Evolutionary conservation across 2,888 invertebrate genomes (phyloP).

Genomic region (Brenthis daphne): DNA sequence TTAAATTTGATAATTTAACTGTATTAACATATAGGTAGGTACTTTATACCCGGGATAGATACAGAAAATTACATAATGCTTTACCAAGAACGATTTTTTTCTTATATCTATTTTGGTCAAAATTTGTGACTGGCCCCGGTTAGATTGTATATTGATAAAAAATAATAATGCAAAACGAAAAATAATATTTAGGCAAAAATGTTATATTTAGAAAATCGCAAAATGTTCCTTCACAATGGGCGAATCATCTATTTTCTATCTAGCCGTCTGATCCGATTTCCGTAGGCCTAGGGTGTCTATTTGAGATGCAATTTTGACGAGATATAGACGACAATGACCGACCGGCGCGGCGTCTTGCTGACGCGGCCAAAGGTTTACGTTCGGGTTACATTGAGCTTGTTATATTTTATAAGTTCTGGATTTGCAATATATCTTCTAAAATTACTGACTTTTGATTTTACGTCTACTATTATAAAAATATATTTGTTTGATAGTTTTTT

Average conservation of each 20-base stretch:
- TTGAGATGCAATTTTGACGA: slow-evolving; percentile 46
- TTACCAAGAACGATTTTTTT: no score
- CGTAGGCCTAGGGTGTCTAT: slow-evolving; percentile 40
- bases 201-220: neutral
- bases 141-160: no score
- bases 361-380: slow-evolving; percentile 40
- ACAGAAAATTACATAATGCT: no score
- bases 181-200: neutral
- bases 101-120: no score
- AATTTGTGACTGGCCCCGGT: no score
- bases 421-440: neutral
- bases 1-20: no score
- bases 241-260: slow-evolving; percentile 35
- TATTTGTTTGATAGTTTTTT: no score
- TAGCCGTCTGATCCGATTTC: slow-evolving; percentile 40
- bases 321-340: slow-evolving; percentile 45
- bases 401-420: slow-evolving; percentile 1
- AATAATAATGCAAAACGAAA: no score
- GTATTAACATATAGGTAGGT: no score
- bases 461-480: neutral
- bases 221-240: slow-evolving; percentile 22
- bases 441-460: neutral
- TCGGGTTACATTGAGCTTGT: slow-evolving; percentile 23
- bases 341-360: slow-evolving; percentile 44
- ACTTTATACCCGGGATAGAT: no score